Base-by-base conservation (phyloP, 2,113 vertebrate species). In the Bambusicola thoracicus region DNA sequence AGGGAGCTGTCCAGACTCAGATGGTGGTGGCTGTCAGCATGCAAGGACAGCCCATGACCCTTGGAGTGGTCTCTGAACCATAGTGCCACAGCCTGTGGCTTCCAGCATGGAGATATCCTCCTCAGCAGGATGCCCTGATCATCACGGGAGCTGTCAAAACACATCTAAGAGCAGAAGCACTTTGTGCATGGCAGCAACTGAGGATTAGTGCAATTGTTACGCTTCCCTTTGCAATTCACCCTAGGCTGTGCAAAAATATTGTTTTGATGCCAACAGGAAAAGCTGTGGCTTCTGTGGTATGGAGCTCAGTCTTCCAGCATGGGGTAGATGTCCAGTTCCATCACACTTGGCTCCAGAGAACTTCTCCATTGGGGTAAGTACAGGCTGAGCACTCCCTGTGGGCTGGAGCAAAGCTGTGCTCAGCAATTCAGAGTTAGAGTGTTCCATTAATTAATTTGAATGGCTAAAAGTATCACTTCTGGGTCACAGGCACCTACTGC, bases 21-120 rank as follows among this genome's bases (percentile, higher is more conserved):
- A 0, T 0, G 11, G 36, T 8, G 0, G 1, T 27, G 55, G 61
- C 13, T n/a, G 10, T 81, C 76, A 44, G 49, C 34, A 4, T 61
- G 34, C 4, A 16, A 69, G 41, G 36, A 15, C 18, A 22, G 9
- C 20, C 49, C 49, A 51, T 14, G 49, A 51, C 49, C 24, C 49
- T 27, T 51, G 49, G 13, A 51, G 27, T 13, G 27, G 27, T 53
- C 27, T 29, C 51, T 53, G 51, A 53, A 29, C 27, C 58, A 59
- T 51, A 86, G 88, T 77, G 70, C 59, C 72, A 81, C 74, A 44
- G 65, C 63, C 89, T 63, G 58, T 2, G 29, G 25, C 55, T 66
- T 88, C 88, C 75, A 90, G n/a, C 36, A 87, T 59, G 73, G 82
- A 73, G 55, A 81, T 74, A n/a, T 79, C 53, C 53, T 41, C 9